Base-by-base conservation (phyloP, 2,113 vertebrate species). In the Scatophagus argus region DNA sequence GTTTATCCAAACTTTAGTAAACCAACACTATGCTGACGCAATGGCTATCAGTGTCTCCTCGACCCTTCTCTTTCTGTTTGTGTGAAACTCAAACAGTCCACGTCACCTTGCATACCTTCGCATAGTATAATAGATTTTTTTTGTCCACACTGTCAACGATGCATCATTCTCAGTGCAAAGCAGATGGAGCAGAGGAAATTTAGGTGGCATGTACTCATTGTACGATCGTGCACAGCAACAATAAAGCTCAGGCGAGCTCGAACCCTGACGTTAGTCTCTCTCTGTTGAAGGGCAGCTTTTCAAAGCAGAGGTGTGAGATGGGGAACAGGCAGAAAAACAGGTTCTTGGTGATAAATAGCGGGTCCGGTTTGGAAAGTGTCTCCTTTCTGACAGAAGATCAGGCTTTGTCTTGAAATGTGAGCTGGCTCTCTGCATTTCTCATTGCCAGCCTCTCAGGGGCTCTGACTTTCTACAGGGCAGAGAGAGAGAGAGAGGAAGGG, bases 351-450 rank as follows among this genome's bases (percentile, higher is more conserved):
- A 91, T 88, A 84, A 89, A 87, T 90, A 25, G 77, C 77, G 76
- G 88, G 79, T 49, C 85, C 9, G 32, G 70, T 56, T 91, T 90
- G 86, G 85, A 89, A 77, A 91, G 92, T 91, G 83, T 93, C 91
- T 90, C 79, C 79, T 93, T 92, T 92, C 90, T 86, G 81, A 87
- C 79, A 84, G 82, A 81, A 90, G 82, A 86, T 82, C 66, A 39
- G 79, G 78, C 90, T 93, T 93, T 93, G 89, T 94, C 84, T 86
- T 85, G 92, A 89, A 92, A 94, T 47, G 68, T 60, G 91, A 93
- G 85, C 79, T 38, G 61, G 72, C 61, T 61, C 62, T 52, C 73
- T 73, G 67, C 72, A 61, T 84, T n/a, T n/a, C n/a, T 85, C 85
- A 63, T 70, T 74, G 87, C 85, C 79, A 89, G 76, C 88, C 85